phyloP scores from a whole-genome alignment of 2,888 invertebrate genomes.

The Eristalis pertinax region DNA sequence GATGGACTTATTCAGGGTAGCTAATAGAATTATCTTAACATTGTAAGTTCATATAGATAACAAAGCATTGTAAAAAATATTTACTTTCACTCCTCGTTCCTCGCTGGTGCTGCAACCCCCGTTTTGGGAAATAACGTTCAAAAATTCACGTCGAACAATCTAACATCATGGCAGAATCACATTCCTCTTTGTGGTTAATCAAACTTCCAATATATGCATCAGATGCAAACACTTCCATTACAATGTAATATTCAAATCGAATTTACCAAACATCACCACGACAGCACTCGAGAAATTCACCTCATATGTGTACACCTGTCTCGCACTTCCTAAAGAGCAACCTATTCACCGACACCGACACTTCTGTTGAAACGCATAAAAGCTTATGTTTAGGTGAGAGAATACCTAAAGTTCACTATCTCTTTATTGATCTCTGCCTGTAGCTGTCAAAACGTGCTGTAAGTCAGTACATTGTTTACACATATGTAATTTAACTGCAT shows the following conservation, averaged over 20 bases:
- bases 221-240: too few relatives aligned
- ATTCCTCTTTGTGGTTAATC: too few relatives aligned
- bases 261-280: background rate
- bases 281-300: background rate
- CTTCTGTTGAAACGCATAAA: background rate
- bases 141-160: too few relatives aligned
- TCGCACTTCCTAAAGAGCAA: background rate
- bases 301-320: background rate
- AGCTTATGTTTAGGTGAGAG: background rate
- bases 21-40: too few relatives aligned
- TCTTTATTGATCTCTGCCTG: constrained; percentile 6
- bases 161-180: too few relatives aligned
- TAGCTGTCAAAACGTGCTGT: constrained; percentile 40
- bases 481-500: constrained; percentile 9
- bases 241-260: background rate
- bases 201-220: too few relatives aligned
- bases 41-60: too few relatives aligned
- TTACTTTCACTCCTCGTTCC: too few relatives aligned
- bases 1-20: too few relatives aligned
- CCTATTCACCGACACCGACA: background rate
- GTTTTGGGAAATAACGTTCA: too few relatives aligned
- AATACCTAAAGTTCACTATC: background rate
- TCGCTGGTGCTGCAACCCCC: too few relatives aligned
- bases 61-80: too few relatives aligned
- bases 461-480: constrained; percentile 56